phyloP scores from a whole-genome alignment of 2,888 invertebrate genomes.

The Amorpha juglandis region DNA sequence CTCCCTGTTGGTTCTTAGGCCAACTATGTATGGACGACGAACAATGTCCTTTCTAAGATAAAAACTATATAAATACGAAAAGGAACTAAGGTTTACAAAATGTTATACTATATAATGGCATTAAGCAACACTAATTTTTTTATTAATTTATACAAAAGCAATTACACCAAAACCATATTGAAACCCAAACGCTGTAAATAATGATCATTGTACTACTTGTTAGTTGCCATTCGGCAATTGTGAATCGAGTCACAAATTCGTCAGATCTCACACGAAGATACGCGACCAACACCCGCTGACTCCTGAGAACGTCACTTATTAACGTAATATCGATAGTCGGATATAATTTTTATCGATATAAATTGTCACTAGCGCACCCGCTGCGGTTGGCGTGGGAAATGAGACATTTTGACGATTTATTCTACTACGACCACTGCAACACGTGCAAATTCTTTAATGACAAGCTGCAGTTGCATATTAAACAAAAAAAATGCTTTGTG shows the following conservation, averaged over 20 bases:
- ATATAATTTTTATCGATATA: constrained; percentile 61
- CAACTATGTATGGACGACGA: no score
- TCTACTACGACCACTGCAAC: constrained; percentile 38
- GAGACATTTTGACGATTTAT: constrained; percentile 46
- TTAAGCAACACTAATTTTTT: constrained; percentile 15
- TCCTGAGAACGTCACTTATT: constrained; percentile 78
- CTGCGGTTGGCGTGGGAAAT: constrained; percentile 75
- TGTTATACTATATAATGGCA: not conserved
- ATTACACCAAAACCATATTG: constrained; percentile 50
- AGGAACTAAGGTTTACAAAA: no score
- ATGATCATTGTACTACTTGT: constrained; percentile 33
- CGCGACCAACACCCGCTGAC: constrained; percentile 63
- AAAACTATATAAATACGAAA: no score
- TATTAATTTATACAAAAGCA: constrained; percentile 47
- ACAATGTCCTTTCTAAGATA: no score
- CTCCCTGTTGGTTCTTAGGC: no score
- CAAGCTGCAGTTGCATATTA: constrained; percentile 38
- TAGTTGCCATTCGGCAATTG: constrained; percentile 25
- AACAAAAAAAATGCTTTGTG: constrained; percentile 22
- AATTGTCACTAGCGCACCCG: constrained; percentile 56
- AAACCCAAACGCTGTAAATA: constrained; percentile 55
- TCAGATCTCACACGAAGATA: constrained; percentile 81
- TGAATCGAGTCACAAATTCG: constrained; percentile 62
- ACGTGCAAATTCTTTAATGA: constrained; percentile 45
- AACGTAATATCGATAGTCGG: constrained; percentile 60